Evolutionary conservation across 2,113 vertebrate genomes (phyloP), one percentile per base, ranked within the genome.

Genomic region (Panthera uncia): DNA sequence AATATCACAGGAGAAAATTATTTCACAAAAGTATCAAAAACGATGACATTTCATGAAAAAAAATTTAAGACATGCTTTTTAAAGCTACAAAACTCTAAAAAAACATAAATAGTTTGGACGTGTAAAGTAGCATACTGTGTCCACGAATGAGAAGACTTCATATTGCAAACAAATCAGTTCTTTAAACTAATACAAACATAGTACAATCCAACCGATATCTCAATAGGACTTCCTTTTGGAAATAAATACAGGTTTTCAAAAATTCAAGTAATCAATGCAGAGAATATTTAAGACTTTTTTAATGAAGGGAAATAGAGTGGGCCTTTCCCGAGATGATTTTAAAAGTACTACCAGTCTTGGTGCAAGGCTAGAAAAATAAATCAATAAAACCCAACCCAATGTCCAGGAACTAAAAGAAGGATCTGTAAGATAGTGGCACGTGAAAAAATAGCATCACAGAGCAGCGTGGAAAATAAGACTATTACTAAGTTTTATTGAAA

Each of bases 211-310:
- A 73, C 4, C 3, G 68, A 57, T 27, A 89, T 36, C 57, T 85
- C 50, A 63, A 5, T 48, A 85, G 73, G 27, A 41, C 19, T 52
- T 68, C 38, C 36, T 76, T 92, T 90, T 18, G 27, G 13, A 79
- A 96, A 89, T 91, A 69, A 73, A 81, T 38, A 33, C 23, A 79
- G 4, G 21, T 68, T 92, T 97, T 86, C 38, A 91, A 89, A 94
- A 82, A 57, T 65, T 52, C 31, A 71, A 52, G 25, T 63, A 91
- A 91, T 55, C 78, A 92, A 68, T 2, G 74, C 9, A 91, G 16
- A 97, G 21, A 90, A 50, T 81, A 48, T 8, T 13, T 27, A 36
- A 48, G n/a, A 82, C 4, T 89, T 92, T 93, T 94, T 55, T 50
- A 80, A 82, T 36, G 29, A 80, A 91, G 13, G 9, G 61, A 61